phyloP scores from a whole-genome alignment of 2,888 invertebrate genomes.

The Amphipoea lucens region DNA sequence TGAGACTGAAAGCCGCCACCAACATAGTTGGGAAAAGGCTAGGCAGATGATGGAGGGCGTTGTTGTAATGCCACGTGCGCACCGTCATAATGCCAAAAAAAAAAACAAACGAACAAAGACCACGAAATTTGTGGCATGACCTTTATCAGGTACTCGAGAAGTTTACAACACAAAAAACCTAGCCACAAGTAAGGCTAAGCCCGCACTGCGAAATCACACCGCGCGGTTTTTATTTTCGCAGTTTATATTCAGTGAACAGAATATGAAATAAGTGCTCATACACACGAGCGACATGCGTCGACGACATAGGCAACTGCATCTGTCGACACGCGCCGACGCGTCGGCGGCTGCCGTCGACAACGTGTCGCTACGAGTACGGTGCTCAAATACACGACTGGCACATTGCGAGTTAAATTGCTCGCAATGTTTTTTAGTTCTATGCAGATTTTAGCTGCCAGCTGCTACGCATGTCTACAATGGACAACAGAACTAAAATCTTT shows the following conservation, averaged over 20 bases:
- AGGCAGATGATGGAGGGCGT: background rate
- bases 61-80: background rate
- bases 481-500: background rate
- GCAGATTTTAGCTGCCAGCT: background rate
- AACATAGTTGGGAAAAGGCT: no score
- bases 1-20: no score
- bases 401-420: background rate
- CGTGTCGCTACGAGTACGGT: no score
- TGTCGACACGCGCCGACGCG: no score
- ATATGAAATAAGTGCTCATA: no score
- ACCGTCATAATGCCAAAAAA: background rate
- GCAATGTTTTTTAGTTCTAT: background rate
- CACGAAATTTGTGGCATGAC: background rate
- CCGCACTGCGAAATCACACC: background rate
- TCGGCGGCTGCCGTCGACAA: no score
- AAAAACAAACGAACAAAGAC: background rate
- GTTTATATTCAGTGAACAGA: background rate
- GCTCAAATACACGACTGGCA: no score
- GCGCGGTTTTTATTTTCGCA: background rate
- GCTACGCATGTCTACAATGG: background rate
- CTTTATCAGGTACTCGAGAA: background rate
- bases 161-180: conserved; percentile 1
- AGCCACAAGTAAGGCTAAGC: background rate
- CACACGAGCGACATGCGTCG: no score
- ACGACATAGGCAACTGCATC: no score